Conservation (phyloP, 2,113 vertebrate species). For the Pampusana beccarii region DNA sequence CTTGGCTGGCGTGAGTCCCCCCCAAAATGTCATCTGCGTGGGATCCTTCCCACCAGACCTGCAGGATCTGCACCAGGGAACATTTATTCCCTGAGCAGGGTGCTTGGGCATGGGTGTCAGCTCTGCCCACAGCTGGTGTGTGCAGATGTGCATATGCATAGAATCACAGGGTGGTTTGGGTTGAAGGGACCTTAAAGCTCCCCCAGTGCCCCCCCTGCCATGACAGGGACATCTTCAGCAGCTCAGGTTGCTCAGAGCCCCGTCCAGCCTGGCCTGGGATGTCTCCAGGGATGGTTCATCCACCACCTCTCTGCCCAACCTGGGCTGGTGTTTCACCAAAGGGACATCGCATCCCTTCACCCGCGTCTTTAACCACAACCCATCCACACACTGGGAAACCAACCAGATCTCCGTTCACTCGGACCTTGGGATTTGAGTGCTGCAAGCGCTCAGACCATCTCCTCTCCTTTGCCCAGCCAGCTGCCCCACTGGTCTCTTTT, state of each 20-base stretch:
- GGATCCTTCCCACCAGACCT: neutral
- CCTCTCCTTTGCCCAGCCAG: neutral
- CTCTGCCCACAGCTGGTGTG: neutral
- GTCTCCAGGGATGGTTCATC: neutral
- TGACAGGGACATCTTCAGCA: neutral
- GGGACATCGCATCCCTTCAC: rapidly evolving
- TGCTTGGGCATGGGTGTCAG: neutral
- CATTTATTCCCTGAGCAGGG: neutral
- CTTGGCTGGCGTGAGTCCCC: neutral
- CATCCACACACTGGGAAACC: neutral
- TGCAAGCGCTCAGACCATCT: rapidly evolving
- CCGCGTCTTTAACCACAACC: neutral
- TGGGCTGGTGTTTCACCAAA: neutral
- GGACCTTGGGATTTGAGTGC: neutral
- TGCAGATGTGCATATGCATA: neutral
- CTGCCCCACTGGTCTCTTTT: neutral
- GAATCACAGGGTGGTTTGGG: neutral
- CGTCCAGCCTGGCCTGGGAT: neutral
- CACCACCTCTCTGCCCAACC: neutral
- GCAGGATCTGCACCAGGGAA: neutral
- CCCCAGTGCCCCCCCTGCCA: too few species aligned
- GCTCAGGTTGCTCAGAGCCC: neutral
- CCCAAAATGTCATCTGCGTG: rapidly evolving
- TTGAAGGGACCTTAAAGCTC: neutral
- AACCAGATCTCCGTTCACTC: neutral